Evolutionary conservation across 2,888 invertebrate species (phyloP).

Genomic region (Augiades crinisus): DNA sequence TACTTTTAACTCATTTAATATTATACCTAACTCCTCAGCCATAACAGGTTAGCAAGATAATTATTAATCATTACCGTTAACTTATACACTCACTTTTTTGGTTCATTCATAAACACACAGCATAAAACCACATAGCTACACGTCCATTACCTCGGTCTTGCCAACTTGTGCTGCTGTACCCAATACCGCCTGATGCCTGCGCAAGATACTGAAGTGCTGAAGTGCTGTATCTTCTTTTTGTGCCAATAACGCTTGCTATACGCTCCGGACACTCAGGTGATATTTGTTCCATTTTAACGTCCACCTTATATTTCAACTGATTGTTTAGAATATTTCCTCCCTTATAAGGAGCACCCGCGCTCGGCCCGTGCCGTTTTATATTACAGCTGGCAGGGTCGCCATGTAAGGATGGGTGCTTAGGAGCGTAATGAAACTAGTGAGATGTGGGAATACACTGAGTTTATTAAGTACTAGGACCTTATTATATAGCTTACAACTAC

Average conservation of each 20-base stretch:
- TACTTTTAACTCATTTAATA: not conserved
- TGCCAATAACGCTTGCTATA: not conserved
- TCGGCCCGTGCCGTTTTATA: too few species aligned
- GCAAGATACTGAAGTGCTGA: conserved; percentile 1
- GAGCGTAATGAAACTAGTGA: too few species aligned
- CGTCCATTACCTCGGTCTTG: conserved; percentile 2
- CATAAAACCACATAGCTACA: not conserved
- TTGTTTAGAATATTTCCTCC: too few species aligned
- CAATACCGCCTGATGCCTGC: conserved; percentile 5
- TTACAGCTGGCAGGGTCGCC: too few species aligned
- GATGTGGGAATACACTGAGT: too few species aligned
- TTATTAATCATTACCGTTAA: not conserved
- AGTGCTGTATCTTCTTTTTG: conserved; percentile 3
- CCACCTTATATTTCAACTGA: too few species aligned
- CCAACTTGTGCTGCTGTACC: conserved; percentile 2
- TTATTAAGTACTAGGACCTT: too few species aligned
- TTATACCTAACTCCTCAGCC: conserved; percentile 2
- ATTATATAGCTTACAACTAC: too few species aligned
- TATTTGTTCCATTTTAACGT: not conserved
- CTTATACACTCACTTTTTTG: not conserved
- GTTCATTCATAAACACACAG: too few species aligned
- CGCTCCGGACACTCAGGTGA: not conserved
- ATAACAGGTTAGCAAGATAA: not conserved
- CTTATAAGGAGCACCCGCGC: too few species aligned
- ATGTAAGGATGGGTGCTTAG: too few species aligned